Evolutionary conservation across 2,113 vertebrate species (phyloP), one percentile per base, ranked within the genome.

Genomic region (Elanus axillaris): DNA sequence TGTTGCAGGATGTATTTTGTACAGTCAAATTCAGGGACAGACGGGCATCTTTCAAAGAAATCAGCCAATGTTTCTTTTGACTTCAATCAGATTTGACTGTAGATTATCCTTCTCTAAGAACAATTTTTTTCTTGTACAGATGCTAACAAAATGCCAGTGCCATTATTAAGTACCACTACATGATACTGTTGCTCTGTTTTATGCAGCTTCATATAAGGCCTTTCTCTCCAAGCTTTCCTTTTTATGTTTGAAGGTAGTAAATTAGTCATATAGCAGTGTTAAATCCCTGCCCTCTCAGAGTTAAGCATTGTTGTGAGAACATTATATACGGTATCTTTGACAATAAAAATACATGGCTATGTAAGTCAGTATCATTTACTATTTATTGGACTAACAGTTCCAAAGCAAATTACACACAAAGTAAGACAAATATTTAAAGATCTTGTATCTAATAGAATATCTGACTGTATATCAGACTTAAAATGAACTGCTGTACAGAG

Each of bases 1-100:
- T 71, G 96, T 31, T 93, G 90, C 68, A 97, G 98, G 97, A 98
- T 98, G 98, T 95, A 98, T 97, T 97, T 98, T 98, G 97, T 73
- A 97, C 87, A 97, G 98, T 96, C 98, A 97, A 91, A 98, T 96
- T 96, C 86, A 97, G 97, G 97, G 97, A 98, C 96, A 94, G 97
- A 97, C 96, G 86, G 97, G 96, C 97, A 98, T 97, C 98, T 96
- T 97, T 98, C 97, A 94, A 91, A 97, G 97, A 92, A 92, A 93
- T 90, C 81, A 50, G 77, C 64, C 94, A 47, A 31, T 53, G 80
- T 97, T 97, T 96, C 96, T 78, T 78, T 88, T 95, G 91, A 96
- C 98, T 97, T 96, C 96, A 66, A 64, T 95, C 95, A 96, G 95
- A 96, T 84, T 95, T 84, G 96, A 91, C 94, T 90, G 40, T 36